phyloP scores from a whole-genome alignment of 2,113 vertebrate genomes.

The Ptilonorhynchus violaceus region DNA sequence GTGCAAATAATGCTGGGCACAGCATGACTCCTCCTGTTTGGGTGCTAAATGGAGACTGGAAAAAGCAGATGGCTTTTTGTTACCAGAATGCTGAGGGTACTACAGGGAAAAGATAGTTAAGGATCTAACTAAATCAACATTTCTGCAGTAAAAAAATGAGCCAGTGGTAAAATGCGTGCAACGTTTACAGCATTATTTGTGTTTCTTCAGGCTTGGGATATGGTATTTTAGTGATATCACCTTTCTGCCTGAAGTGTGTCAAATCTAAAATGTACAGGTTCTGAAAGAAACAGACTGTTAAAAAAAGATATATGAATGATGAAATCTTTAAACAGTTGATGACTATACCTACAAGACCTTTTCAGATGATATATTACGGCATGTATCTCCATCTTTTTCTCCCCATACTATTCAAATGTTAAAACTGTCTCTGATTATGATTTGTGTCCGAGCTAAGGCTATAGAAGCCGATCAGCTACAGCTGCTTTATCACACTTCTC shows the following conservation, averaged over 20 bases:
- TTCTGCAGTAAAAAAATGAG: background rate
- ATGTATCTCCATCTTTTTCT: background rate
- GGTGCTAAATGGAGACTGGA: background rate
- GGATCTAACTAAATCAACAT: background rate
- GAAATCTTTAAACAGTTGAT: background rate
- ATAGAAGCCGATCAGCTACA: background rate
- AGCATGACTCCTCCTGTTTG: background rate
- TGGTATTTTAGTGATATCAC: background rate
- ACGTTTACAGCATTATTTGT: background rate
- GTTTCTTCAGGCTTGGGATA: background rate
- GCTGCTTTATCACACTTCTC: background rate
- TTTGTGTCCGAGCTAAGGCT: background rate
- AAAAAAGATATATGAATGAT: background rate
- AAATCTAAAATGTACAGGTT: background rate
- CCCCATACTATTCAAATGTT: background rate
- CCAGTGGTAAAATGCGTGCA: background rate
- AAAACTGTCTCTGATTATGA: background rate
- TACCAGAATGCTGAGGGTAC: background rate
- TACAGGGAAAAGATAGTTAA: background rate
- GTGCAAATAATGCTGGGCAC: background rate
- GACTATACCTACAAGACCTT: background rate
- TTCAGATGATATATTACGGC: background rate
- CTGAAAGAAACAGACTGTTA: background rate
- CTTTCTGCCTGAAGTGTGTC: background rate
- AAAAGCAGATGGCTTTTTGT: slow-evolving; percentile 15